Evolutionary conservation across 2,113 vertebrate species (phyloP).

Genomic region (Gnathonemus echidnorhynchus): DNA sequence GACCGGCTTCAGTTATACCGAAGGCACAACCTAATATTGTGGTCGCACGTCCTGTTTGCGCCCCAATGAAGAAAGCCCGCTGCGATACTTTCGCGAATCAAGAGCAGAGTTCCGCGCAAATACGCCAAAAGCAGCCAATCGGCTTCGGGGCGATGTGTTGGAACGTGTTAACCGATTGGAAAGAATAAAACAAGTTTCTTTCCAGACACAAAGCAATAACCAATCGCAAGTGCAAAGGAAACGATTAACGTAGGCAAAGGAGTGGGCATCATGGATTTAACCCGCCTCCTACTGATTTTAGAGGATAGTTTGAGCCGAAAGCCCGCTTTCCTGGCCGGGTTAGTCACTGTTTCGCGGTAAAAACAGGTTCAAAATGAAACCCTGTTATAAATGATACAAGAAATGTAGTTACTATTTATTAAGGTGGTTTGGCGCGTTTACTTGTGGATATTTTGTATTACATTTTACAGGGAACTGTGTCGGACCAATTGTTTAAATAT

Average conservation of each 20-base stretch:
- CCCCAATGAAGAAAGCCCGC: background rate
- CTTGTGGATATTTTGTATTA: background rate
- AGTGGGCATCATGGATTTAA: background rate
- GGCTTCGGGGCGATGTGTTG: background rate
- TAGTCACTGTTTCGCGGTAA: background rate
- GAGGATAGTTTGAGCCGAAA: background rate
- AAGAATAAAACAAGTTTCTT: conserved; percentile 7
- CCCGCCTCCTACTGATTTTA: background rate
- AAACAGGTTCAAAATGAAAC: background rate
- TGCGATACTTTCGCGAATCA: background rate
- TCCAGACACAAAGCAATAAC: background rate
- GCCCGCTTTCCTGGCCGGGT: background rate
- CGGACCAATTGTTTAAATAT: background rate
- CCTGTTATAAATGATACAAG: background rate
- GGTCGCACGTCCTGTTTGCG: background rate
- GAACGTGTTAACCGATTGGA: background rate
- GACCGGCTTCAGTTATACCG: conserved; percentile 21
- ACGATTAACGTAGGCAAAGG: background rate
- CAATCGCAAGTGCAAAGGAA: background rate
- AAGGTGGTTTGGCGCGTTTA: background rate
- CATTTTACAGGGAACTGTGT: background rate
- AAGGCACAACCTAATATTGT: conserved; percentile 1
- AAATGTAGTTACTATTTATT: background rate
- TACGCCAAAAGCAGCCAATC: background rate
- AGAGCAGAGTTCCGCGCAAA: background rate